Conservation (phyloP, 92 coral and sea anemone genomes). For the Montipora capitata region DNA sequence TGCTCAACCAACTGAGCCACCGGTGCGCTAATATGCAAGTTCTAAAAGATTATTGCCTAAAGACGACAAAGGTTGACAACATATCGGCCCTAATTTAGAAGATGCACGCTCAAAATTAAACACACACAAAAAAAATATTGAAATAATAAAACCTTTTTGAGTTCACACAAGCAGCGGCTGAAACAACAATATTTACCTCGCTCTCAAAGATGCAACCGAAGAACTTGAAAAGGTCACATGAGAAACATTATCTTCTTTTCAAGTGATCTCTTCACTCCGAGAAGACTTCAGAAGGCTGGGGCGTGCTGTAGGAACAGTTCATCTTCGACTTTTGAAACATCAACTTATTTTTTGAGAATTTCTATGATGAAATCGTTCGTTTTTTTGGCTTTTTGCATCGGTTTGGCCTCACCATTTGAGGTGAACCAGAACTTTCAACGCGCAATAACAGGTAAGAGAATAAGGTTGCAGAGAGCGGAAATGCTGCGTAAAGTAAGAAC, state of each 20-base stretch:
- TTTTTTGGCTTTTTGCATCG: constrained; percentile 11
- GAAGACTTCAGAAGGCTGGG: too few species aligned
- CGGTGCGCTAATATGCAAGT: too few species aligned
- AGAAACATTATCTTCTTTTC: not conserved
- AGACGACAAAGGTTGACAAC: too few species aligned
- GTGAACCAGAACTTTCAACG: constrained; percentile 1
- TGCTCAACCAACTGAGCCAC: too few species aligned
- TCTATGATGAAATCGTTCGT: not conserved
- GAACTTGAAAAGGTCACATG: not conserved
- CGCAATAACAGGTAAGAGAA: constrained; percentile 8
- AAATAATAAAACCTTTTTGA: too few species aligned
- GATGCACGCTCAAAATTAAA: too few species aligned
- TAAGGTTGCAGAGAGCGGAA: not conserved
- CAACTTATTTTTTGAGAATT: not conserved
- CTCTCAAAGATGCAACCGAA: not conserved
- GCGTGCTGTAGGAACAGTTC: not conserved
- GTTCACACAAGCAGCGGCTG: too few species aligned
- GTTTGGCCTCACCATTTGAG: not conserved
- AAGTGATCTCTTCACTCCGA: not conserved
- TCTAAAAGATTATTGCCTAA: too few species aligned
- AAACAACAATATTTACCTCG: too few species aligned
- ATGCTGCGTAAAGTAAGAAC: too few species aligned
- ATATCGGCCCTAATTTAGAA: too few species aligned
- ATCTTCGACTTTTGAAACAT: not conserved
- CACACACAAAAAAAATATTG: too few species aligned